Percentiles rank a stretch among this genome's conserved stretches.
These are phyloP conservation scores for Mesochorus sp. DNA, from an alignment of 2,888 invertebrate genomes.

Conservation along the genomic window DNA sequence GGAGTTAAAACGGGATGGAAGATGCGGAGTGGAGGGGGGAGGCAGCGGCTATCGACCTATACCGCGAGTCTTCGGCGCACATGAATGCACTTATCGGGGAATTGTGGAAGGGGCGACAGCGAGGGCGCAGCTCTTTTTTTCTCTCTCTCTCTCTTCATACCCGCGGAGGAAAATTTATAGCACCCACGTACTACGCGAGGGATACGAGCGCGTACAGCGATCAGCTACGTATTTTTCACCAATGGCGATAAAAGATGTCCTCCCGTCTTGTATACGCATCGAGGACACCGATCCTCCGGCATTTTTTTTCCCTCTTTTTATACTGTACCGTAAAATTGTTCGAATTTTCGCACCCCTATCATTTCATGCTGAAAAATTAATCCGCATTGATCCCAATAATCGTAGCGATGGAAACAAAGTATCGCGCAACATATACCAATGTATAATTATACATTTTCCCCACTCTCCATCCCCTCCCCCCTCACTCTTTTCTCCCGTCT, in stretches of 20 bases:
- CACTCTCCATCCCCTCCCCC: not conserved
- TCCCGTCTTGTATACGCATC: conserved; percentile 15
- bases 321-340: not conserved
- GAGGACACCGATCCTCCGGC: conserved; percentile 29
- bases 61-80: conserved; percentile 60
- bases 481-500: not conserved
- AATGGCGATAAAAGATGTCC: conserved; percentile 44
- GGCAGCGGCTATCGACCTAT: conserved; percentile 58
- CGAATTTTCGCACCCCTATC: not conserved
- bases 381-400: too few relatives aligned
- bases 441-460: too few relatives aligned
- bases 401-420: too few relatives aligned
- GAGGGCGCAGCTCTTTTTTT: not conserved
- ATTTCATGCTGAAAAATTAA: too few relatives aligned
- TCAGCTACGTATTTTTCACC: conserved; percentile 28
- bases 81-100: conserved; percentile 73
- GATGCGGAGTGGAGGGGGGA: conserved; percentile 28
- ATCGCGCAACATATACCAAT: too few relatives aligned
- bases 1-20: conserved; percentile 45
- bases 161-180: conserved; percentile 49
- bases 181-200: conserved; percentile 11
- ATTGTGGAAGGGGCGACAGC: conserved; percentile 26
- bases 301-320: conserved; percentile 27
- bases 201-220: conserved; percentile 20
- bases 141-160: not conserved